These are phyloP conservation scores for Coenobita brevimanus DNA, from an alignment of 1,140 invertebrate species.

Conservation along the genomic window DNA sequence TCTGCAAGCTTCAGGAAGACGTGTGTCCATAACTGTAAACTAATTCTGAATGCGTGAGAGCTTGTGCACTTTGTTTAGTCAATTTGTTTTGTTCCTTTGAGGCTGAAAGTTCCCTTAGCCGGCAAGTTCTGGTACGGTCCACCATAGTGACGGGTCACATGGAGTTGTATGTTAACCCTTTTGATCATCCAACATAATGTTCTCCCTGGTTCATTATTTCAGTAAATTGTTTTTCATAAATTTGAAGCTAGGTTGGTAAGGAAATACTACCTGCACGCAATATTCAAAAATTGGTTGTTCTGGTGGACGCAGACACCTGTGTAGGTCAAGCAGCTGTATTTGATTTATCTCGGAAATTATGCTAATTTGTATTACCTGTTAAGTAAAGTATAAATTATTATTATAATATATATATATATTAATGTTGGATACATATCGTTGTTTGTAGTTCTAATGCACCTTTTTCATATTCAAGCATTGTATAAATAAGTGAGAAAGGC, in stretches of 20 bases:
- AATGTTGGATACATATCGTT: constrained; percentile 65
- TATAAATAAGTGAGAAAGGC: constrained; percentile 8
- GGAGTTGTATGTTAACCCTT: constrained; percentile 2
- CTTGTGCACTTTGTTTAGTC: background rate
- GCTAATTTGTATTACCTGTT: too few species aligned
- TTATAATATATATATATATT: constrained; percentile 38
- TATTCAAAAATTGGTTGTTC: too few species aligned
- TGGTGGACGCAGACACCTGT: too few species aligned
- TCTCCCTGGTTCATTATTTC: background rate
- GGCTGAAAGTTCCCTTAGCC: background rate
- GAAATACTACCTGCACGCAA: too few species aligned
- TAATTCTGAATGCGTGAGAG: constrained; percentile 49
- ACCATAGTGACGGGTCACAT: constrained; percentile 22
- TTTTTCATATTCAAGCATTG: constrained; percentile 24
- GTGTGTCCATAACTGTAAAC: constrained; percentile 8
- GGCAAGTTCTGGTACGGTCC: background rate
- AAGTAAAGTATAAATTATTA: constrained; percentile 14
- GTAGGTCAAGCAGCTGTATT: too few species aligned
- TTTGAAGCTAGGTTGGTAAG: too few species aligned
- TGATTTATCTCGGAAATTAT: too few species aligned
- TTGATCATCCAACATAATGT: background rate
- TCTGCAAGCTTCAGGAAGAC: constrained; percentile 42
- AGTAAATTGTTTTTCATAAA: too few species aligned
- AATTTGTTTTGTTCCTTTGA: constrained; percentile 7
- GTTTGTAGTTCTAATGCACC: constrained; percentile 42